These are phyloP conservation scores for Papilio demoleus DNA, from an alignment of 2,888 invertebrate species.

Conservation along the genomic window DNA sequence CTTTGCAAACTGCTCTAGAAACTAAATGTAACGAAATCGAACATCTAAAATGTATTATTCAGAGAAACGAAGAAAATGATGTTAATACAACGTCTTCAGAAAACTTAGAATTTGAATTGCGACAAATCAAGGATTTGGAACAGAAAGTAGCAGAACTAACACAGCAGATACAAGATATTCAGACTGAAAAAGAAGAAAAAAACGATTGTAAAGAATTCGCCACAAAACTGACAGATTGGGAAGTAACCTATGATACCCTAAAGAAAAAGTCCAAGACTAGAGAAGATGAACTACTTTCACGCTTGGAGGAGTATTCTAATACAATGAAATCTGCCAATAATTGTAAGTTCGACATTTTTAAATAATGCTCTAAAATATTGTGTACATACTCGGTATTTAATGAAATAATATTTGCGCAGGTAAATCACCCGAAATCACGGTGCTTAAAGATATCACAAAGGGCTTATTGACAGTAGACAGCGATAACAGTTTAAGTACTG, in stretches of 20 bases:
- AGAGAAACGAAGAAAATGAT: conserved; percentile 43
- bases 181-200: conserved; percentile 49
- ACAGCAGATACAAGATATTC: conserved; percentile 52
- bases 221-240: conserved; percentile 72
- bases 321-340: conserved; percentile 53
- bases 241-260: conserved; percentile 80
- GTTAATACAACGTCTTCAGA: conserved; percentile 46
- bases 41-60: conserved; percentile 52
- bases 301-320: conserved; percentile 65
- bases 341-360: no score
- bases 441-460: conserved; percentile 67
- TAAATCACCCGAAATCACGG: conserved; percentile 53
- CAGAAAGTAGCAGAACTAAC: conserved; percentile 54
- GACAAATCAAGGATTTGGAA: conserved; percentile 50
- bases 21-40: conserved; percentile 62
- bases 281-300: conserved; percentile 80
- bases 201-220: conserved; percentile 56
- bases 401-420: conserved; percentile 50
- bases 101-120: conserved; percentile 53
- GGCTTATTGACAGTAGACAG: conserved; percentile 67
- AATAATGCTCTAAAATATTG: no score
- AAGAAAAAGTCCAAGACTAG: conserved; percentile 78
- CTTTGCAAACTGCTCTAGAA: conserved; percentile 61
- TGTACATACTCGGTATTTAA: no score
- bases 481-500: conserved; percentile 62